Base-by-base conservation (phyloP, 2,888 invertebrate species). In the Cheilosia scutellata region DNA sequence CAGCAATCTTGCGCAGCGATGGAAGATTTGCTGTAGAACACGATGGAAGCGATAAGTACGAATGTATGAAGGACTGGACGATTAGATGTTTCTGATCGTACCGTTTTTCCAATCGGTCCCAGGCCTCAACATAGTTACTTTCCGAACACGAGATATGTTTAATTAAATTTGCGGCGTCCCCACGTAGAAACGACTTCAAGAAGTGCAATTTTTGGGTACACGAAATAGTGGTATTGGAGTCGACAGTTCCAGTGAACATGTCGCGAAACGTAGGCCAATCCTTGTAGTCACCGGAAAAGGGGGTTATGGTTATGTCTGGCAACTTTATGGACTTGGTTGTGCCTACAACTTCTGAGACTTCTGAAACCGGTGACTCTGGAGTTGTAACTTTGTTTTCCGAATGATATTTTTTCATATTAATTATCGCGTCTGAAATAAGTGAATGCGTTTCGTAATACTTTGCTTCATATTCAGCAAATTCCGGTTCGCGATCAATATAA, bases 191-290 rank as follows among this genome's bases (percentile, higher is more conserved):
- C 7, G 75, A 75, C 29, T 82, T 87, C 9, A 88, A 42, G 40
- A 82, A 78, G 37, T 86, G 42, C 13, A 87, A 84, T 31, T 87
- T 87, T 31, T 87, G 80, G 0, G 78, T 80, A 16, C 57, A 49
- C 4, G 80, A 68, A 4, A 88, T 58, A 4, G 33, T 58, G 5
- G 60, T 4, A n/a, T 74, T 87, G n/a, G 70, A 66, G 20, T 74
- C 76, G 4, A 82, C 60, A 29, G 86, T 60, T 27, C 74, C 71
- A 40, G 27, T 62, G 44, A 82, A 87, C 31, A 87, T 33, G 49
- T 88, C 79, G 25, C 72, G 82, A 51, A 87, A 83, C 6, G 79
- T 27, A 2, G 80, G 76, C 87, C 83, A 88, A 20, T 82, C 72
- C n/a, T 80, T 83, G 29, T 79, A 87, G 6, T 72, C 53, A 7